A percentile compares a stretch with the other conserved stretches of the same genome.
phyloP scores from a whole-genome alignment of 2,113 vertebrate species.

The Rhinogobius similis region DNA sequence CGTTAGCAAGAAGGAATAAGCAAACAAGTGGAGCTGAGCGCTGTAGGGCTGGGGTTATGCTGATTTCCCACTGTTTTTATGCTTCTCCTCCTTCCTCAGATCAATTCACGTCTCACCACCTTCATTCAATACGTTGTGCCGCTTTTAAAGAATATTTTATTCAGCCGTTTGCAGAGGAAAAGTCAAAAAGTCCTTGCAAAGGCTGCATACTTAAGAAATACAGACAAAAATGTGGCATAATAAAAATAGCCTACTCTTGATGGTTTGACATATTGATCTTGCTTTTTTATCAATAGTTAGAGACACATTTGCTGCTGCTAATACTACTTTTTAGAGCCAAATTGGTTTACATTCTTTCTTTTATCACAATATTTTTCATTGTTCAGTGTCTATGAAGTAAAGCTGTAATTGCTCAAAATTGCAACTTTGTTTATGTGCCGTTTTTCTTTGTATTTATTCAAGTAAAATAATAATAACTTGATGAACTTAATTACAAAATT shows the following conservation, averaged over 20 bases:
- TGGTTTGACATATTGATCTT: not conserved
- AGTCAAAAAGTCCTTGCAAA: slow-evolving; percentile 25
- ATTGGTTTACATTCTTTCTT: not conserved
- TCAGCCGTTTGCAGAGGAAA: slow-evolving; percentile 37
- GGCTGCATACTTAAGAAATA: slow-evolving; percentile 8
- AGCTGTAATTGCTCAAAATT: not conserved
- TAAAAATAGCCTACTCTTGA: not conserved
- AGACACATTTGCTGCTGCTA: not conserved
- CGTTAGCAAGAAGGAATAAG: slow-evolving; percentile 50
- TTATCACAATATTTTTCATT: not conserved
- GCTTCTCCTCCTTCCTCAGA: slow-evolving; percentile 59
- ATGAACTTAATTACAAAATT: too few species aligned
- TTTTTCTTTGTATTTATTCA: not conserved
- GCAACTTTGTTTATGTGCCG: not conserved
- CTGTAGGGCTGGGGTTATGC: slow-evolving; percentile 57
- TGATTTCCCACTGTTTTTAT: slow-evolving; percentile 71
- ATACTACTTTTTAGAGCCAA: not conserved
- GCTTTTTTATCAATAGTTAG: not conserved
- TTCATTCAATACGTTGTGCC: slow-evolving; percentile 54
- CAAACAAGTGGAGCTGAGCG: slow-evolving; percentile 53
- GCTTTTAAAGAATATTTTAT: slow-evolving; percentile 54
- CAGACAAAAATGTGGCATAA: not conserved
- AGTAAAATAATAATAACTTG: too few species aligned
- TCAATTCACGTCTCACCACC: slow-evolving; percentile 64
- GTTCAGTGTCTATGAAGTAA: not conserved